These are phyloP conservation scores for Oxytorus armatus DNA, from an alignment of 2,888 invertebrate species.

Conservation along the genomic window DNA sequence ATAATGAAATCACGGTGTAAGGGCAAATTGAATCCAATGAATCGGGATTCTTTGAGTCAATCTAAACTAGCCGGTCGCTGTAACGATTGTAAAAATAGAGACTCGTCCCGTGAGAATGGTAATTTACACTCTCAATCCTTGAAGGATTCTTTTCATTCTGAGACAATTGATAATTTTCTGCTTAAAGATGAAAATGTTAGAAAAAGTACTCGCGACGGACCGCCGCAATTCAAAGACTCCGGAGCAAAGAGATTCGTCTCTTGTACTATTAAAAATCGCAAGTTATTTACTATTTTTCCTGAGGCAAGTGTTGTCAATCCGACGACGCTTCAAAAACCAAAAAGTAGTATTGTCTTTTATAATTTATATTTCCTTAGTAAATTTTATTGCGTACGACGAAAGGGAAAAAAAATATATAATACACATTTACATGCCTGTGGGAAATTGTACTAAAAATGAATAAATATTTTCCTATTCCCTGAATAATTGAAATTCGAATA, in stretches of 20 bases:
- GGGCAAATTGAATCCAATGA: neutral
- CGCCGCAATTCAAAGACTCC: neutral
- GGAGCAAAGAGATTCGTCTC: neutral
- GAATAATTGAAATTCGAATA: neutral
- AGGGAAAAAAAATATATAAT: too few species aligned
- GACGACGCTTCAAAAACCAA: neutral
- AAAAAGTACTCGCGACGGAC: neutral
- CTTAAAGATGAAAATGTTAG: conserved; percentile 13
- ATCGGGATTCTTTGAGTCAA: conserved; percentile 10
- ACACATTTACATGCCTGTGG: too few species aligned
- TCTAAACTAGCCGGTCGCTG: neutral
- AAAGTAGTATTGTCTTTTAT: neutral
- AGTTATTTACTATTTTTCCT: conserved; percentile 64
- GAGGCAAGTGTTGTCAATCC: conserved; percentile 60
- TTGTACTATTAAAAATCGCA: conserved; percentile 56
- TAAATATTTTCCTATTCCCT: too few species aligned
- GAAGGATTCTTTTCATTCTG: neutral
- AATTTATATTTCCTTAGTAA: too few species aligned
- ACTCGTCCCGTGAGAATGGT: neutral
- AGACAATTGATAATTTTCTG: neutral
- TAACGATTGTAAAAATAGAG: neutral
- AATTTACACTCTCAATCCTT: conserved; percentile 14
- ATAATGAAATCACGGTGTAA: conserved; percentile 7
- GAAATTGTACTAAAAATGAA: too few species aligned
- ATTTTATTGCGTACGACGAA: too few species aligned